These are phyloP conservation scores for Drosophila flavopinicola DNA, from an alignment of 2,888 invertebrate genomes.

Conservation along the genomic window DNA sequence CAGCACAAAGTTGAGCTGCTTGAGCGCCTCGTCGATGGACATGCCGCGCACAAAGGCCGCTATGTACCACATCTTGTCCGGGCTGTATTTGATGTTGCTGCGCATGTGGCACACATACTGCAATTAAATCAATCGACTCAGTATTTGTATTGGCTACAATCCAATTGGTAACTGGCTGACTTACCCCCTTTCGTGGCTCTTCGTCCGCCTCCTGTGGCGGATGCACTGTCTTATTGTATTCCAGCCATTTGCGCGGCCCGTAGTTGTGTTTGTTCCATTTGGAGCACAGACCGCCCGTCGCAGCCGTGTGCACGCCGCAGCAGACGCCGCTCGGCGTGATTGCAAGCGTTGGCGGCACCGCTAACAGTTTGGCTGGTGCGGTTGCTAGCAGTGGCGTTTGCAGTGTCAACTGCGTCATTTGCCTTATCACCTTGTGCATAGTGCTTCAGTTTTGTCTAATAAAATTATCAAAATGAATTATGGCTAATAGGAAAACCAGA, in stretches of 20 bases:
- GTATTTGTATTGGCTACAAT: too few relatives aligned
- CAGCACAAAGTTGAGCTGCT: slow-evolving; percentile 92
- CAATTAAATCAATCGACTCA: slow-evolving; percentile 61
- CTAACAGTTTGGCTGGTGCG: slow-evolving; percentile 17
- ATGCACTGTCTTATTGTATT: slow-evolving; percentile 90
- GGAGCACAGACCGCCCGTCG: slow-evolving; percentile 49
- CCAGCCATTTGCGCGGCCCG: slow-evolving; percentile 87
- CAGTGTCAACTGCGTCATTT: slow-evolving; percentile 55
- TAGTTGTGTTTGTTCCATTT: slow-evolving; percentile 80
- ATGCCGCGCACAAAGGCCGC: slow-evolving; percentile 95
- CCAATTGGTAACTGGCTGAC: slow-evolving; percentile 69
- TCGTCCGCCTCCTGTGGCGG: slow-evolving; percentile 92
- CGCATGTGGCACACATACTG: slow-evolving; percentile 95
- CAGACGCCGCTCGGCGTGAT: slow-evolving; percentile 29
- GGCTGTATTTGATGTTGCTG: slow-evolving; percentile 94
- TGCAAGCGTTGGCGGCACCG: slow-evolving; percentile 19
- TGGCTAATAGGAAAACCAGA: slow-evolving; percentile 17
- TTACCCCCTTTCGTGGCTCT: slow-evolving; percentile 92
- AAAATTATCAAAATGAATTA: slow-evolving; percentile 9
- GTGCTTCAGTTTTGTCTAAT: slow-evolving; percentile 23
- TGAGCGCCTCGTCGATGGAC: slow-evolving; percentile 96
- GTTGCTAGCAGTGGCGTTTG: slow-evolving; percentile 37
- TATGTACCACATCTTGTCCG: slow-evolving; percentile 96
- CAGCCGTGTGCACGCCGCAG: slow-evolving; percentile 75
- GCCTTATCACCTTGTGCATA: slow-evolving; percentile 63